A percentile compares a stretch with the other conserved stretches of the same genome.
phyloP scores from a whole-genome alignment of 2,797 vertebrate genomes.

The Melanotaenia boesemani region DNA sequence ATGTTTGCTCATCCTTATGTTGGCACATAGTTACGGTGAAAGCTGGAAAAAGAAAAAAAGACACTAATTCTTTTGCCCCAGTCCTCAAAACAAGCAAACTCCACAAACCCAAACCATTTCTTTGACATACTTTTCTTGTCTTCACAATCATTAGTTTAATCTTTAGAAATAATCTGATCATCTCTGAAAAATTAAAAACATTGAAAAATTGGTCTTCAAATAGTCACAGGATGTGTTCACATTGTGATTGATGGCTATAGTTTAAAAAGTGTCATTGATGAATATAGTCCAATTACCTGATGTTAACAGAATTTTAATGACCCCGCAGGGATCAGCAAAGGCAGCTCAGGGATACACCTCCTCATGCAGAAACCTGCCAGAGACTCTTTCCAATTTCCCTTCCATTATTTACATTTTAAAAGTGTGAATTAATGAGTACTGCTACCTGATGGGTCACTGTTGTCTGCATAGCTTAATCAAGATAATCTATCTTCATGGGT shows the following conservation, averaged over 20 bases:
- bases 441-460: slow-evolving; percentile 55
- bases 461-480: slow-evolving; percentile 69
- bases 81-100: slow-evolving; percentile 34
- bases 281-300: slow-evolving; percentile 4
- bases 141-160: not conserved
- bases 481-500: slow-evolving; percentile 70
- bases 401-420: slow-evolving; percentile 66
- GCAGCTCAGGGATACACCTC: slow-evolving; percentile 20
- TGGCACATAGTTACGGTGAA: slow-evolving; percentile 5
- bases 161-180: too few relatives aligned
- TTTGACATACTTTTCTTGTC: slow-evolving; percentile 27
- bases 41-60: slow-evolving; percentile 9
- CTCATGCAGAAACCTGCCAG: slow-evolving; percentile 48
- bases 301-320: slow-evolving; percentile 33
- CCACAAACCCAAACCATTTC: slow-evolving; percentile 7
- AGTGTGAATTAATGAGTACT: slow-evolving; percentile 71
- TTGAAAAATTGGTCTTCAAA: too few relatives aligned
- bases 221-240: slow-evolving; percentile 8
- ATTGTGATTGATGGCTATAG: slow-evolving; percentile 34
- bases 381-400: slow-evolving; percentile 62
- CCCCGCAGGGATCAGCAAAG: slow-evolving; percentile 33
- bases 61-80: slow-evolving; percentile 8
- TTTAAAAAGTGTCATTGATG: slow-evolving; percentile 36
- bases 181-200: not conserved
- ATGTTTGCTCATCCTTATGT: slow-evolving; percentile 1